phyloP scores from a whole-genome alignment of 1,140 invertebrate genomes.

The Philaenus spumarius region DNA sequence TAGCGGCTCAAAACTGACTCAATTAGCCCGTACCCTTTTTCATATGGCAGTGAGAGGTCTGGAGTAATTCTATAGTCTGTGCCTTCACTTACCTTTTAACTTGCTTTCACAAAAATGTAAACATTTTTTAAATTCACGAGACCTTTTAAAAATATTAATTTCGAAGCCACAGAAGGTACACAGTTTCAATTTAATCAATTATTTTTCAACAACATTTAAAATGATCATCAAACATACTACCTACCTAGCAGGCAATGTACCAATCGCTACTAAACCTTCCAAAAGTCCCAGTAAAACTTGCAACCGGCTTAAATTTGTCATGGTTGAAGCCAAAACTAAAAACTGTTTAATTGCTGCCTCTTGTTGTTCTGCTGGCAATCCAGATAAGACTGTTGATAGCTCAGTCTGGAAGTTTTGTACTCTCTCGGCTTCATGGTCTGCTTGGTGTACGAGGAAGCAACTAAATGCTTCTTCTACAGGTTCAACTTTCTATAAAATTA shows the following conservation, averaged over 20 bases:
- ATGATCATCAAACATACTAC: too few relatives aligned
- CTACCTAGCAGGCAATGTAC: conserved; percentile 56
- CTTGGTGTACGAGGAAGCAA: conserved; percentile 69
- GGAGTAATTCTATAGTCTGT: too few relatives aligned
- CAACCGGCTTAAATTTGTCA: conserved; percentile 61
- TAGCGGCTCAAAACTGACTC: too few relatives aligned
- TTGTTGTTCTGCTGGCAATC: conserved; percentile 55
- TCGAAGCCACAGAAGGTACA: too few relatives aligned
- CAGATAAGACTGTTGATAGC: conserved; percentile 42
- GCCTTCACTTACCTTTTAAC: too few relatives aligned
- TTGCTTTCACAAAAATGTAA: too few relatives aligned
- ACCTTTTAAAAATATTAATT: too few relatives aligned
- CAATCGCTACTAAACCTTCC: conserved; percentile 61
- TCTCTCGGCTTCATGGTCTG: conserved; percentile 58
- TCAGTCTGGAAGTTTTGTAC: conserved; percentile 36
- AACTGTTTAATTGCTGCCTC: conserved; percentile 64
- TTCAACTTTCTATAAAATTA: conserved; percentile 59
- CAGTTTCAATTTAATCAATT: too few relatives aligned
- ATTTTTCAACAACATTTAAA: too few relatives aligned
- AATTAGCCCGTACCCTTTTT: too few relatives aligned
- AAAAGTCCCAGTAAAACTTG: conserved; percentile 64
- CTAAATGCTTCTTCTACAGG: conserved; percentile 80
- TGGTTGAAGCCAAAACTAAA: conserved; percentile 56
- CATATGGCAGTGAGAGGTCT: too few relatives aligned
- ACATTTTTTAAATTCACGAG: too few relatives aligned